These are phyloP conservation scores for Ageneiosus marmoratus DNA, from an alignment of 2,113 vertebrate species.

Conservation along the genomic window DNA sequence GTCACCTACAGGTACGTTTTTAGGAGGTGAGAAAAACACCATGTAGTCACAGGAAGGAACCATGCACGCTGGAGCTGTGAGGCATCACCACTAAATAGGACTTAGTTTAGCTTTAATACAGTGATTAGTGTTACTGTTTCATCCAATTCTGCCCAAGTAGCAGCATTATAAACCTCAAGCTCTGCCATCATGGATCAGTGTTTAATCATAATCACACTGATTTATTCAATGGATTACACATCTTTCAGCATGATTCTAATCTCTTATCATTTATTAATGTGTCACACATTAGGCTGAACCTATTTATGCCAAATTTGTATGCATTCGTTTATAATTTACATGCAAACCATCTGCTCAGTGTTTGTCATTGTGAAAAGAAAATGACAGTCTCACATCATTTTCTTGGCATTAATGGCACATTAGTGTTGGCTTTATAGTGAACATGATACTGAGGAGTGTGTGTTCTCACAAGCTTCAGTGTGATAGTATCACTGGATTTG, in stretches of 20 bases:
- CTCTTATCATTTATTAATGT: constrained; percentile 33
- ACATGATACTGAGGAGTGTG: constrained; percentile 3
- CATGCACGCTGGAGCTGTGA: neutral
- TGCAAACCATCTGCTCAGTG: neutral
- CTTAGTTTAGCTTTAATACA: neutral
- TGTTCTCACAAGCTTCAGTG: neutral
- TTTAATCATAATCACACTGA: neutral
- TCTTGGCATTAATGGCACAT: constrained; percentile 31
- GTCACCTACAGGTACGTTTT: neutral
- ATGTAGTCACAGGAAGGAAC: neutral
- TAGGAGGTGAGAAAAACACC: neutral
- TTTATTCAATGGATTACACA: constrained; percentile 11
- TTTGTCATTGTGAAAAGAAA: constrained; percentile 18
- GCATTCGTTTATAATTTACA: neutral
- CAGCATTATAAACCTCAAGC: neutral
- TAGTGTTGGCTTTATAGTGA: neutral
- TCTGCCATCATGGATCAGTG: neutral
- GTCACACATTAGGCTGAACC: constrained; percentile 20
- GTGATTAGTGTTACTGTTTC: neutral
- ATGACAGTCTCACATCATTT: constrained; percentile 8
- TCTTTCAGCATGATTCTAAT: neutral
- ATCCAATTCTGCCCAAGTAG: neutral
- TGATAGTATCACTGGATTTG: constrained; percentile 29
- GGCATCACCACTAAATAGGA: neutral
- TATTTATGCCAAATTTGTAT: constrained; percentile 5